phyloP scores from a whole-genome alignment of 1,140 invertebrate genomes.

The Antheraea pernyi region DNA sequence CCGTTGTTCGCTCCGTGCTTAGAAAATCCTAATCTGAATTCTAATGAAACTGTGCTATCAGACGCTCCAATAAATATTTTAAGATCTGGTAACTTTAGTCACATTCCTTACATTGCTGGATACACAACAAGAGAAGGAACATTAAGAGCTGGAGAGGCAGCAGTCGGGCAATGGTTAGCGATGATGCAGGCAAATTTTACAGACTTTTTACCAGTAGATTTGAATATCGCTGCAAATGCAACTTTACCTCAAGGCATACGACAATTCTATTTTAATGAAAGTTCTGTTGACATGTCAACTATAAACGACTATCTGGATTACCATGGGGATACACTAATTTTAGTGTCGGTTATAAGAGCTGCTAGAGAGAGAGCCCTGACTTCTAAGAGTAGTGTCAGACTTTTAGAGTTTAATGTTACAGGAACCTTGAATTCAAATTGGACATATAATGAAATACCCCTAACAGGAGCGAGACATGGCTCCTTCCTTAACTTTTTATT shows the following conservation, averaged over 20 bases:
- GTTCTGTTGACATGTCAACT: conserved; percentile 42
- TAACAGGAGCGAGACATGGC: conserved; percentile 54
- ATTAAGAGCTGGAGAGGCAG: conserved; percentile 46
- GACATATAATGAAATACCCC: conserved; percentile 46
- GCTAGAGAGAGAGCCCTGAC: conserved; percentile 46
- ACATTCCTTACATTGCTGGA: conserved; percentile 56
- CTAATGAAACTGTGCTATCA: conserved; percentile 45
- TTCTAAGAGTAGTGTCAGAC: conserved; percentile 41
- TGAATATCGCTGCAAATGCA: conserved; percentile 41
- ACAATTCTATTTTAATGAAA: conserved; percentile 52
- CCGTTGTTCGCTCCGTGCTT: conserved; percentile 64
- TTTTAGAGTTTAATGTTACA: conserved; percentile 52
- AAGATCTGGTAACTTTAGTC: conserved; percentile 49
- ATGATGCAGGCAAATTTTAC: conserved; percentile 57
- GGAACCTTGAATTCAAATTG: conserved; percentile 50
- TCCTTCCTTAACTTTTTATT: conserved; percentile 56
- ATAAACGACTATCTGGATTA: conserved; percentile 65
- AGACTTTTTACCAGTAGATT: conserved; percentile 54
- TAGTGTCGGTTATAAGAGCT: conserved; percentile 48
- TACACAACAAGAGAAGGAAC: conserved; percentile 63
- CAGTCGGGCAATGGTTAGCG: conserved; percentile 40
- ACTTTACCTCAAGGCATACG: conserved; percentile 37
- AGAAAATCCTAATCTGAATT: conserved; percentile 42
- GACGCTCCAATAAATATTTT: conserved; percentile 56
- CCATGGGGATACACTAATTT: conserved; percentile 53